Evolutionary conservation across 53 echinoderm and acorn worm species (phyloP).

Genomic region (Pentamera pediparva): DNA sequence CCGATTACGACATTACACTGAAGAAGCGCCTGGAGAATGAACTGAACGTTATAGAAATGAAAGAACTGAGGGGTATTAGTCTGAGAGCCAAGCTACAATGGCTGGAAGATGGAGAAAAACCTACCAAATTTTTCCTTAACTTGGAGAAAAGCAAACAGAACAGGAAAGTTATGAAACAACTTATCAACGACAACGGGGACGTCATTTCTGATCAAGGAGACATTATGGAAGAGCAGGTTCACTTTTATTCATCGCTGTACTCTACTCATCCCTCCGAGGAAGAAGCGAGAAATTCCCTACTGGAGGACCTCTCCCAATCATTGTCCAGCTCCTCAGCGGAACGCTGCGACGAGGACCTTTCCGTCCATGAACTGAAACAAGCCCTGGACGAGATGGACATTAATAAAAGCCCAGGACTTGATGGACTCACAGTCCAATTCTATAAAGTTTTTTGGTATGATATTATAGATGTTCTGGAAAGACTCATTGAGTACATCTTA

Average conservation of each 20-base stretch:
- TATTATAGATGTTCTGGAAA: neutral
- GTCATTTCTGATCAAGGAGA: neutral
- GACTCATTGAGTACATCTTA: neutral
- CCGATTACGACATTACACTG: too few species aligned
- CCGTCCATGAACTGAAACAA: too few species aligned
- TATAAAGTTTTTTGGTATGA: neutral
- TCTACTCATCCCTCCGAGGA: neutral
- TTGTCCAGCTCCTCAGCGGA: too few species aligned
- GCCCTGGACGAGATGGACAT: too few species aligned
- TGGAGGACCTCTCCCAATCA: too few species aligned
- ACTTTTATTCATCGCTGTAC: neutral
- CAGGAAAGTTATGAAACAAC: neutral
- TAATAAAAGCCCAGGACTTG: too few species aligned
- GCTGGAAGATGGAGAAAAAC: conserved; percentile 2
- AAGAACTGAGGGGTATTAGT: neutral
- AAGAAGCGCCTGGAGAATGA: neutral
- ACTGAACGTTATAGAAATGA: neutral
- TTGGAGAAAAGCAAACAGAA: neutral
- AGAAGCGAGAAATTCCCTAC: too few species aligned
- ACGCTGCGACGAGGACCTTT: too few species aligned
- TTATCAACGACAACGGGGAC: neutral
- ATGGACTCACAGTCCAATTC: too few species aligned
- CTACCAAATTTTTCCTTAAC: conserved; percentile 14
- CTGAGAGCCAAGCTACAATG: neutral
- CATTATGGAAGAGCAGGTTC: neutral